Evolutionary conservation across 2,113 vertebrate species (phyloP), one percentile per base, ranked within the genome.

Genomic region (Chascanopsetta lugubris): DNA sequence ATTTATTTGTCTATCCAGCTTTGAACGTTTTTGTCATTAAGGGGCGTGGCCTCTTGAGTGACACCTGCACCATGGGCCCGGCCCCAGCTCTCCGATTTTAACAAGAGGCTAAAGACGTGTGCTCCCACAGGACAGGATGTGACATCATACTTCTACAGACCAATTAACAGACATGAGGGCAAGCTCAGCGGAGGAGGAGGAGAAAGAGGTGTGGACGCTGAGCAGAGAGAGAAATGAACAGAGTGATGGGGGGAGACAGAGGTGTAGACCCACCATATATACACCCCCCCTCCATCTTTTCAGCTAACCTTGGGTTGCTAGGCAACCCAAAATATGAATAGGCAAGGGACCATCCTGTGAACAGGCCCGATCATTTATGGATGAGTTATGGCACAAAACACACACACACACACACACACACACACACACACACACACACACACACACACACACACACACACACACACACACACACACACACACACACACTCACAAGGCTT

Each of bases 301-400:
- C 34, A 43, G 71, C 42, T 62, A 84, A 77, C 70, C 80, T 57
- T 34, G 11, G 72, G 91, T 92, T 92, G 88, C 89, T 88, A 91
- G 75, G 90, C 87, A 87, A 92, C 88, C 81, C 70, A 87, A 92
- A 92, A 92, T 82, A 88, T 84, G 86, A 90, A 88, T 84, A 87
- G 82, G 76, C 85, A 67, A 72, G 83, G 76, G 75, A 84, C 57
- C 72, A 54, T 84, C 80, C 73, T 73, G 72, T 10, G 56, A 83
- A 79, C 25, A 34, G 66, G 60, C 46, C 73, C 73, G 69, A 84
- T 87, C 77, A 87, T 87, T 84, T 87, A 90, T 88, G 87, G 87
- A 81, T 88, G 85, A 87, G 72, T 69, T 79, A 67, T 25, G 22
- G 73, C 84, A 88, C 72, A 69, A 70, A 82, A 56, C 65, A 13